Evolutionary conservation across 2,888 invertebrate genomes (phyloP).

Genomic region (Nysson spinosus): DNA sequence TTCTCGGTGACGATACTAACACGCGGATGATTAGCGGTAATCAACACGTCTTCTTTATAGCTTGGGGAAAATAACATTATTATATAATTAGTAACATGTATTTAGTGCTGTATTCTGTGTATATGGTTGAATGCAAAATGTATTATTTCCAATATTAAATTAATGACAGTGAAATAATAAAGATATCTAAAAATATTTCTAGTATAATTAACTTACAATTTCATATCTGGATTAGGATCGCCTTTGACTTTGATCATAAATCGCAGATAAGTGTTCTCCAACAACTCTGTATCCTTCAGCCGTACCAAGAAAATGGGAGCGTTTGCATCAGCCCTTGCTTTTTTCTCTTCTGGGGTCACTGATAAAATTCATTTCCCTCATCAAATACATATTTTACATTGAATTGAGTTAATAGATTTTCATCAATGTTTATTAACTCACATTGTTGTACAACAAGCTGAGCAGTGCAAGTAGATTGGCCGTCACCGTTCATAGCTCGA

Average conservation of each 20-base stretch:
- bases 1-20: conserved; percentile 86
- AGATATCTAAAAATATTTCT: not conserved
- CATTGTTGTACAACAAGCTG: conserved; percentile 91
- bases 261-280: conserved; percentile 90
- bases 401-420: too few relatives aligned
- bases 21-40: conserved; percentile 83
- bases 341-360: conserved; percentile 87
- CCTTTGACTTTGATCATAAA: conserved; percentile 94
- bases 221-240: conserved; percentile 91
- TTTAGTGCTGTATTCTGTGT: too few relatives aligned
- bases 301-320: conserved; percentile 91
- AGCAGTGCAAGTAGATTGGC: conserved; percentile 90
- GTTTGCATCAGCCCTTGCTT: conserved; percentile 83
- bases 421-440: too few relatives aligned
- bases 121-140: too few relatives aligned
- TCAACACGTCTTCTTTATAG: conserved; percentile 88
- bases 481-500: conserved; percentile 88
- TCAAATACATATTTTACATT: too few relatives aligned
- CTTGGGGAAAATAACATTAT: conserved; percentile 76
- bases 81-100: too few relatives aligned
- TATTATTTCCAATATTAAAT: too few relatives aligned
- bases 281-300: conserved; percentile 91
- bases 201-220: conserved; percentile 85
- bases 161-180: not conserved
- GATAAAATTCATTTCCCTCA: too few relatives aligned